Evolutionary conservation across 2,113 vertebrate species (phyloP), one percentile per base, ranked within the genome.

Genomic region (Entomyzon cyanotis): DNA sequence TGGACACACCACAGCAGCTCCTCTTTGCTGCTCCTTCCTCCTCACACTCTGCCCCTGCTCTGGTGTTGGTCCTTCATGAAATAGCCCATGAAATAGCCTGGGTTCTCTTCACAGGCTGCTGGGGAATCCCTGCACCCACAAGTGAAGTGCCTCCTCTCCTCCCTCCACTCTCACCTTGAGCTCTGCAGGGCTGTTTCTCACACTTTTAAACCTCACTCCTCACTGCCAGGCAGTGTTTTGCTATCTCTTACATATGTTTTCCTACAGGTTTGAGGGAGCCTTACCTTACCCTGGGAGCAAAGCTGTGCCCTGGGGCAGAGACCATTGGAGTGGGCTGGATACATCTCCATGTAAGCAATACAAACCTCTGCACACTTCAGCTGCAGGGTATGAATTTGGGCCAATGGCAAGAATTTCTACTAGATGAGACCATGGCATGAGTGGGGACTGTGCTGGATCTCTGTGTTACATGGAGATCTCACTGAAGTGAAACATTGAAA

Each of bases 251-350:
- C 7, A 10, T 13, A 35, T 2, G 6, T 19, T 24, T 71, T 18
- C 19, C 27, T 15, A 15, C 6, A n/a, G 23, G 37, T 4, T 21
- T 63, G 41, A 55, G n/a, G 28, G 19, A 33, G 9, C 33, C 39
- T 53, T 62, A 15, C 27, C 10, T 59, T 37, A 20, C 3, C 6
- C 0, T 2, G 46, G 30, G 25, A 35, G 16, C n/a, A 78, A n/a
- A 80, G 31, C 24, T 30, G 2, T 30, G 28, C 28, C 4, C 28
- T 33, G 14, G 0, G 2, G 27, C 47, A 23, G 17, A 33, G 33
- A 21, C 9, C 23, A 0, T 9, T 42, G 37, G 10, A 78, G 5
- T 0, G 0, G 8, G 9, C 16, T 73, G n/a, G 39, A 6, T 67
- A 47, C 47, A 41, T 30, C 4, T 5, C 41, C 27, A 39, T 12